Percentiles rank a stretch among this genome's conserved stretches.
These are phyloP conservation scores for Aphis craccivora DNA, from an alignment of 1,140 invertebrate species.

Conservation along the genomic window DNA sequence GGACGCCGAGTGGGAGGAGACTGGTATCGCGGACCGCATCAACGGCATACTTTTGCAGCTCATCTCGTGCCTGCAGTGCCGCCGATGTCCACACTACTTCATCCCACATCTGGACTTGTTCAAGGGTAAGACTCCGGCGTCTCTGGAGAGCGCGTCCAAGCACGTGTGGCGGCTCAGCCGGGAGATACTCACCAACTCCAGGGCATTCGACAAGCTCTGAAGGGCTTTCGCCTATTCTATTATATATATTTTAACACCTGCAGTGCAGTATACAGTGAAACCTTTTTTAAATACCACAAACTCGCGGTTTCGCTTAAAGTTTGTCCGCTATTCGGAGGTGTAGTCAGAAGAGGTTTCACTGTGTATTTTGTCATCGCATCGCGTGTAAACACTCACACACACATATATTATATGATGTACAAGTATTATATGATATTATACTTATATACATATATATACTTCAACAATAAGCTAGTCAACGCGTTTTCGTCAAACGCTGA, in stretches of 20 bases:
- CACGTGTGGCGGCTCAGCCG: conserved; percentile 93
- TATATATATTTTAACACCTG: too few relatives aligned
- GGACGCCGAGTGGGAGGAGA: conserved; percentile 96
- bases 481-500: not conserved
- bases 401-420: too few relatives aligned
- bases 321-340: too few relatives aligned
- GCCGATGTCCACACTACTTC: conserved; percentile 95
- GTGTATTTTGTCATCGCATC: too few relatives aligned
- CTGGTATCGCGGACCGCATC: conserved; percentile 90
- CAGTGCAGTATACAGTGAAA: not conserved
- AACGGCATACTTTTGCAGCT: conserved; percentile 96
- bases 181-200: conserved; percentile 91
- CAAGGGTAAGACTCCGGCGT: conserved; percentile 91
- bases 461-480: not conserved
- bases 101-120: conserved; percentile 91
- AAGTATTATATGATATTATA: not conserved
- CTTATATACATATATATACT: not conserved
- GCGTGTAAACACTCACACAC: too few relatives aligned
- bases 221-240: not conserved
- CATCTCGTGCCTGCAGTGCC: conserved; percentile 96
- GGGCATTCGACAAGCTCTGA: conserved; percentile 92
- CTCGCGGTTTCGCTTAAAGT: too few relatives aligned
- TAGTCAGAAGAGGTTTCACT: too few relatives aligned
- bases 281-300: too few relatives aligned
- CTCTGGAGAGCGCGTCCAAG: conserved; percentile 95